phyloP scores from a whole-genome alignment of 2,797 vertebrate species.

The Cyclura pinguis region DNA sequence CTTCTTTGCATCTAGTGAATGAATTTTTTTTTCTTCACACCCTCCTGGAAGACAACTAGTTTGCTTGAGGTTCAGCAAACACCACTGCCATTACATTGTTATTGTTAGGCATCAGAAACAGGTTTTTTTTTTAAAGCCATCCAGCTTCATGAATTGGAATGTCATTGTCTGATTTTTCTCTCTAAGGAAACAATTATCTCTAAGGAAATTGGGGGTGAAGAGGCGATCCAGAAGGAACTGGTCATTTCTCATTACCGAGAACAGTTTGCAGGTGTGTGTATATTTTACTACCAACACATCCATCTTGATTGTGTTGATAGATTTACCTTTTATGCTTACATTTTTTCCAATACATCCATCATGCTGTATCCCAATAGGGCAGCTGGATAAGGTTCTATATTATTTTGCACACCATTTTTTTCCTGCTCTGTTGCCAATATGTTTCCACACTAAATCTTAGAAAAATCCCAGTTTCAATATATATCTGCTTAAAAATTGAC shows the following conservation, averaged over 20 bases:
- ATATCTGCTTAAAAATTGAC: slow-evolving; percentile 32
- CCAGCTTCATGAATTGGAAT: neutral
- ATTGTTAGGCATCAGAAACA: slow-evolving; percentile 19
- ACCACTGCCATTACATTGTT: neutral
- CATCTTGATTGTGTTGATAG: slow-evolving; percentile 32
- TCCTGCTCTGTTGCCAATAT: slow-evolving; percentile 13
- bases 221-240: slow-evolving; percentile 17
- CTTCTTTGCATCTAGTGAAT: no score
- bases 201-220: neutral
- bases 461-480: slow-evolving; percentile 7
- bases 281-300: slow-evolving; percentile 6
- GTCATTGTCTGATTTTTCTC: neutral
- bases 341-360: slow-evolving; percentile 29
- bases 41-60: neutral
- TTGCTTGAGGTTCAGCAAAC: neutral
- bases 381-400: slow-evolving; percentile 19
- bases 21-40: neutral
- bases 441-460: slow-evolving; percentile 17
- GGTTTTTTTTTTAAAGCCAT: neutral
- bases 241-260: neutral
- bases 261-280: slow-evolving; percentile 23
- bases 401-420: neutral
- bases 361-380: slow-evolving; percentile 5
- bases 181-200: slow-evolving; percentile 15
- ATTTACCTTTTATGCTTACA: slow-evolving; percentile 48